A percentile compares a stretch with the other conserved stretches of the same genome.
phyloP scores from a whole-genome alignment of 2,888 invertebrate genomes.

The Euclidia mi region DNA sequence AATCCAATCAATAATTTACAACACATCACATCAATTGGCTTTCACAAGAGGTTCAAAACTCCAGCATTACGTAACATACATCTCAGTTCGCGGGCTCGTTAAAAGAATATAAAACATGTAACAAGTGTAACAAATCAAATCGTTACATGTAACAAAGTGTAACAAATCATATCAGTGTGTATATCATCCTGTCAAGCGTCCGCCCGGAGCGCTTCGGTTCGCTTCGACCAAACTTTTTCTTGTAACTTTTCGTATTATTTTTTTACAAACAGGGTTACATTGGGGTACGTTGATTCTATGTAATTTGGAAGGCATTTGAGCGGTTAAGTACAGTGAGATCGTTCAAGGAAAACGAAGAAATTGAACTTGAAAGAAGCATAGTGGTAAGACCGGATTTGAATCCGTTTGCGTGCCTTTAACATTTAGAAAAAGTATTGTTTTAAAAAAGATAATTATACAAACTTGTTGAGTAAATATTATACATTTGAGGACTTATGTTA shows the following conservation, averaged over 20 bases:
- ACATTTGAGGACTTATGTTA: too few species aligned
- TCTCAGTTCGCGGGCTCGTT: constrained; percentile 35
- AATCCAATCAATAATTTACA: background rate
- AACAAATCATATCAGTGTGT: constrained; percentile 65
- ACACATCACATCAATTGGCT: constrained; percentile 8
- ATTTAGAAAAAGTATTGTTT: background rate
- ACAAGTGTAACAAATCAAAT: constrained; percentile 67
- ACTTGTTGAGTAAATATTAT: too few species aligned
- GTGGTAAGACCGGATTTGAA: background rate
- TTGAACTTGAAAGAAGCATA: background rate
- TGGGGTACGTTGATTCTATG: constrained; percentile 54
- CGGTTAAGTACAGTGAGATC: constrained; percentile 26
- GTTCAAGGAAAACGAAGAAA: constrained; percentile 26
- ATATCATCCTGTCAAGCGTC: constrained; percentile 70
- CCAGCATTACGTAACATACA: constrained; percentile 46
- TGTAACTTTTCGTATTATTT: constrained; percentile 46
- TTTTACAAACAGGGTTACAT: constrained; percentile 48
- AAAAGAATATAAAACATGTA: constrained; percentile 51
- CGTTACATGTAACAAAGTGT: constrained; percentile 65
- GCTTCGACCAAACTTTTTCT: constrained; percentile 37
- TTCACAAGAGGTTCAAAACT: constrained; percentile 12
- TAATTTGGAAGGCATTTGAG: constrained; percentile 47
- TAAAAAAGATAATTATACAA: background rate
- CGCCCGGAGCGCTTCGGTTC: constrained; percentile 54
- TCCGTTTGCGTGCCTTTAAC: background rate